phyloP scores from a whole-genome alignment of 2,113 vertebrate genomes.

The Melozone crissalis region DNA sequence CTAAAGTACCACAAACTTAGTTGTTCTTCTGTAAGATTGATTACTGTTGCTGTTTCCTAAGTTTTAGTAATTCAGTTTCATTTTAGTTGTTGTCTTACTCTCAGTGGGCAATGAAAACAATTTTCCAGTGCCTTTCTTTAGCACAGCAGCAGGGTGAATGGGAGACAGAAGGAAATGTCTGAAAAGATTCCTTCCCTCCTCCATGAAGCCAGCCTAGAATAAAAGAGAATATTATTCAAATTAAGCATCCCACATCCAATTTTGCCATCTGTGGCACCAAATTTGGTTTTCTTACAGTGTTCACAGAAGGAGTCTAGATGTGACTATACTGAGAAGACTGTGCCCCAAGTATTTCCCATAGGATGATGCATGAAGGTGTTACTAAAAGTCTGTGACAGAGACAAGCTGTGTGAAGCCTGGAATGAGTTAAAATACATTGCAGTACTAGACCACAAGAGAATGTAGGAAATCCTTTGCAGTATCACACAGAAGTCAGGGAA shows the following conservation, averaged over 20 bases:
- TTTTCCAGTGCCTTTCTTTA: neutral
- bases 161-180: neutral
- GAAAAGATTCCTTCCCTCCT: neutral
- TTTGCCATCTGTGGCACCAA: conserved; percentile 2
- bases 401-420: neutral
- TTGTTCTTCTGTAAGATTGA: neutral
- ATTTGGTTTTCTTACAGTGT: neutral
- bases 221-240: neutral
- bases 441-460: neutral
- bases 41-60: neutral
- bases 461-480: neutral
- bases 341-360: neutral
- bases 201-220: neutral
- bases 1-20: neutral
- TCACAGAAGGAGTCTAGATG: neutral
- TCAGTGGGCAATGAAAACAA: neutral
- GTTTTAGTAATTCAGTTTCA: neutral
- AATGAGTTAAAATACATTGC: neutral
- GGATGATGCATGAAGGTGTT: neutral
- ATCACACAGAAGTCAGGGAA: neutral
- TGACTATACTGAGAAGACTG: neutral
- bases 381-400: neutral
- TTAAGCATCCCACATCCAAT: neutral
- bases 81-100: neutral
- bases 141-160: neutral